Evolutionary conservation across 2,113 vertebrate genomes (phyloP), one percentile per base, ranked within the genome.

Genomic region (Murina feae): DNA sequence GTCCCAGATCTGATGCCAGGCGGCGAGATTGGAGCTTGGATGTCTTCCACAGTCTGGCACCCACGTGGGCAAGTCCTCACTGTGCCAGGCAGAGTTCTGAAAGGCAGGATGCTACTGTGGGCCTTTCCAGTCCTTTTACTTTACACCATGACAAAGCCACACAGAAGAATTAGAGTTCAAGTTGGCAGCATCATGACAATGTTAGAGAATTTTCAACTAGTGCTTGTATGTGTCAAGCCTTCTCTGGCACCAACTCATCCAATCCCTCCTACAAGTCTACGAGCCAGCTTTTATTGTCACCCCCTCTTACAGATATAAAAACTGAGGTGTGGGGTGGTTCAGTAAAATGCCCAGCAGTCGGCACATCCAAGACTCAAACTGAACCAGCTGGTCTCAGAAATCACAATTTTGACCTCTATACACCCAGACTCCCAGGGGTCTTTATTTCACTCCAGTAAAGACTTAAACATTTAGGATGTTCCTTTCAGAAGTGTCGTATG

Each of bases 101-200:
- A 20, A 53, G 21, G 28, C 28, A 42, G 10, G 18, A 30, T 21
- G 5, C 42, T n/a, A n/a, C 28, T 47, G 11, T 2, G 18, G 30
- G 17, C 51, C 51, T 89, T 86, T 89, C 68, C 44, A 58, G 14
- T 55, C 30, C 71, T 96, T 65, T 89, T 71, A 37, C 21, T n/a
- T 23, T 32, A 20, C 1, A 14, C 20, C 12, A 42, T 14, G 79
- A 74, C 58, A 91, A 91, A 35, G 12, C 11, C n/a, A 74, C 4
- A 4, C 35, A 35, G 39, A 4, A 86, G 76, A 84, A 37, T 74
- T 49, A 49, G 21, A 78, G 78, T 88, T 80, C 84, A 89, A 84
- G 51, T 84, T 96, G 21, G 39, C 63, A 66, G 47, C 20, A 66
- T 53, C 30, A 53, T 39, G 49, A 53, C 25, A 68, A 8, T 60